Evolutionary conservation across 2,113 vertebrate genomes (phyloP), one percentile per base, ranked within the genome.

Genomic region (Protobothrops mucrosquamatus): DNA sequence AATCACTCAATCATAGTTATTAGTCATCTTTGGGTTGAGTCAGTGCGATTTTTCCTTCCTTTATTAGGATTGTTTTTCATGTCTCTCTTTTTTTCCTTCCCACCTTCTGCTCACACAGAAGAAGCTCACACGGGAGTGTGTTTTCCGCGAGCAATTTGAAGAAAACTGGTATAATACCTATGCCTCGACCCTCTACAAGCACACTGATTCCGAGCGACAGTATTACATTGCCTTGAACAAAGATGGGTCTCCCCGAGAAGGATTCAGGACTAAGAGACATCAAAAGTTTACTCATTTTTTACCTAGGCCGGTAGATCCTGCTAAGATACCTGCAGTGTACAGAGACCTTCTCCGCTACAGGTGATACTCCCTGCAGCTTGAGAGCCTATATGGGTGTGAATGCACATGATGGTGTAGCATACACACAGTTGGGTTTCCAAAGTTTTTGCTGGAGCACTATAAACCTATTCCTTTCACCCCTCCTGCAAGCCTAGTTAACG

Each of bases 151-250:
- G 97, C 99, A 99, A 97, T 99, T 99, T 96, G 99, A 99, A 97
- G 99, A 99, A 98, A 99, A 99, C 97, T 99, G 99, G 99, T 99
- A 99, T 98, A 99, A 99, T 98, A 99, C 99, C 0, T 99, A 99
- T 55, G 98, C 99, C 61, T 99, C 99, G 0, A 99, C 99, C 3
- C 98, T 99, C 74, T 99, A 99, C 98, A 99, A 99, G 96, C 99
- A 99, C 90, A 96, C 96, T 0, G 99, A 99, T 97, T 99, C 99
- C 0, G 99, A 98, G 89, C 98, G 99, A 95, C 99, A 98, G 89
- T 99, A 99, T 98, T 99, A 99, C 46, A 98, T 99, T 97, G 99
- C 99, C 91, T 97, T 99, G 93, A 99, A 99, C 98, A 99, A 99
- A 98, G 99, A 99, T 4, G 99, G 99, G 93, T 99, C 99, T 61